phyloP scores from a whole-genome alignment of 2,113 vertebrate species.

The Oriolus oriolus region DNA sequence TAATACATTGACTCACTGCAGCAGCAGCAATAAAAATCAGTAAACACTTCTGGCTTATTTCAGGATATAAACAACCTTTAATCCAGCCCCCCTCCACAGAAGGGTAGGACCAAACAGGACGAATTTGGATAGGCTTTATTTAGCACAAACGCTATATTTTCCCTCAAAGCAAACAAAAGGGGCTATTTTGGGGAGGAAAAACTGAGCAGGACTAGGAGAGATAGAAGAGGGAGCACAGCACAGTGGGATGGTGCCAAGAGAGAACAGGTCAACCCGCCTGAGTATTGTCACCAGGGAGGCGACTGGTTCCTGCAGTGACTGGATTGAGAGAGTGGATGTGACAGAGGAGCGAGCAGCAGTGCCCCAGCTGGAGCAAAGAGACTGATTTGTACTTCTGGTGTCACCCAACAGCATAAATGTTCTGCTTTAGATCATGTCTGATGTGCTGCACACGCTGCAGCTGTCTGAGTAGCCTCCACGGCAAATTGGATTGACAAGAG shows the following conservation, averaged over 20 bases:
- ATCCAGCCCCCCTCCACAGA: not conserved
- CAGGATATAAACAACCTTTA: constrained; percentile 20
- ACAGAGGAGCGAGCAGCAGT: not conserved
- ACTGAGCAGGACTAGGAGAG: not conserved
- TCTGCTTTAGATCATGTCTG: not conserved
- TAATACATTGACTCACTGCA: constrained; percentile 34
- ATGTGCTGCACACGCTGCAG: not conserved
- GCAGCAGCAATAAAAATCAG: constrained; percentile 37
- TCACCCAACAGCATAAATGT: not conserved
- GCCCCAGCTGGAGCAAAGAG: not conserved
- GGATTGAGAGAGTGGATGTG: not conserved
- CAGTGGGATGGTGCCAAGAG: not conserved
- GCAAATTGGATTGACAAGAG: not conserved
- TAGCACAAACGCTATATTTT: constrained; percentile 12
- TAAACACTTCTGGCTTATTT: constrained; percentile 43
- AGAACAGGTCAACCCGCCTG: not conserved
- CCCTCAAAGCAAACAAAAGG: not conserved
- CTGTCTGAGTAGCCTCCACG: not conserved
- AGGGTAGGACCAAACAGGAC: not conserved
- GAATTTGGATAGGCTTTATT: constrained; percentile 1
- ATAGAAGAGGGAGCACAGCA: not conserved
- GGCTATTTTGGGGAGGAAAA: not conserved
- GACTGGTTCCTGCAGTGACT: not conserved
- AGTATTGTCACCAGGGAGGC: not conserved
- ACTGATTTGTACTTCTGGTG: not conserved